phyloP scores from a whole-genome alignment of 1,140 invertebrate genomes.

The Pogonus chalceus region DNA sequence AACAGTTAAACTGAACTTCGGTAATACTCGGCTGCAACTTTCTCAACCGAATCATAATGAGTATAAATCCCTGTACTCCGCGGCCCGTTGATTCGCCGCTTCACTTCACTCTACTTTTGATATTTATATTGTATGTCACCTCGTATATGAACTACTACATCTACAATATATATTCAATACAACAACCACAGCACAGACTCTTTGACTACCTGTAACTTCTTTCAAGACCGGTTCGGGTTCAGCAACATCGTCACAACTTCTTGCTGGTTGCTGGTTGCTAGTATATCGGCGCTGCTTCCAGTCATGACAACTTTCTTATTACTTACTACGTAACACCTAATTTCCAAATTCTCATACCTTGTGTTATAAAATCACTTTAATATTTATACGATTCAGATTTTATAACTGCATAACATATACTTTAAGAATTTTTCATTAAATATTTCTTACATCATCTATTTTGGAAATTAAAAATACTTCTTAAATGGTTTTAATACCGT shows the following conservation, averaged over 20 bases:
- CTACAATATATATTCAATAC: not conserved
- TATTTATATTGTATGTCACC: conserved; percentile 3
- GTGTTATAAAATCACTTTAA: too few species aligned
- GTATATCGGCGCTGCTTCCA: too few species aligned
- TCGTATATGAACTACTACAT: not conserved
- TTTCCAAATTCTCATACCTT: too few species aligned
- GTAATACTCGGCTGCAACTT: not conserved
- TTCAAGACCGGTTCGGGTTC: conserved; percentile 1
- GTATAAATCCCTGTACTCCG: not conserved
- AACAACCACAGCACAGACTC: not conserved
- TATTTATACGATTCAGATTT: too few species aligned
- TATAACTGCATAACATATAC: too few species aligned
- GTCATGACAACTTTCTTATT: conserved; percentile 5
- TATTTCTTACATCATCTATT: too few species aligned
- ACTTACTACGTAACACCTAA: not conserved
- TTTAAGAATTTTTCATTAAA: too few species aligned
- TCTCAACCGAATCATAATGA: not conserved
- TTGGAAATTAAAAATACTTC: too few species aligned
- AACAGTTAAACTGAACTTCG: not conserved
- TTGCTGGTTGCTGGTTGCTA: not conserved
- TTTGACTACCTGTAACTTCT: conserved; percentile 7
- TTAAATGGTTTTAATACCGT: too few species aligned
- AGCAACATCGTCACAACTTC: not conserved
- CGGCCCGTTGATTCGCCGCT: not conserved
- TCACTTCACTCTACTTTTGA: conserved; percentile 4